Conservation (phyloP, 2,888 invertebrate genomes). For the Acleris sparsana region DNA sequence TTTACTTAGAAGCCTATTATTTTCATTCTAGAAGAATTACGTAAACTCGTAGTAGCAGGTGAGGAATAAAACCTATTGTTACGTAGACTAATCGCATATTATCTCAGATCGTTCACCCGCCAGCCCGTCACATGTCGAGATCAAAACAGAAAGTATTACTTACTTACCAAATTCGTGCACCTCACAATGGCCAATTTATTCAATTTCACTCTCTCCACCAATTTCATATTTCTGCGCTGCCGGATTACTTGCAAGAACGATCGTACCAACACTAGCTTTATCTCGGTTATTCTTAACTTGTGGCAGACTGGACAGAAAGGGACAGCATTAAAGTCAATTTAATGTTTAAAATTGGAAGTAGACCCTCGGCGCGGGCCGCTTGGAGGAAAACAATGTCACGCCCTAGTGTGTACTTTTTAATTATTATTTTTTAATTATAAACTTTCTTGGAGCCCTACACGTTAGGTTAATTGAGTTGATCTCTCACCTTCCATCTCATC, state of each 20-base stretch:
- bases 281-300: not conserved
- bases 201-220: constrained; percentile 80
- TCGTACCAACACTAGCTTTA: not conserved
- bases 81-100: constrained; percentile 38
- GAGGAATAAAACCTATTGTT: constrained; percentile 32
- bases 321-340: not conserved
- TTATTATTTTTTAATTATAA: constrained; percentile 25
- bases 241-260: not conserved
- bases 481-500: not conserved
- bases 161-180: constrained; percentile 75
- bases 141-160: constrained; percentile 77
- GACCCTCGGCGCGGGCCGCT: constrained; percentile 3
- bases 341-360: not conserved
- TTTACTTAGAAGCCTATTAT: constrained; percentile 2
- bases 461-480: constrained; percentile 3
- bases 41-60: constrained; percentile 28
- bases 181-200: constrained; percentile 80
- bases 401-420: constrained; percentile 23
- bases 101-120: constrained; percentile 60
- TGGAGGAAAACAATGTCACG: constrained; percentile 24
- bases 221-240: constrained; percentile 68
- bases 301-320: not conserved
- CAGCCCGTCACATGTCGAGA: constrained; percentile 59
- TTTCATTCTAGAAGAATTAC: constrained; percentile 15
- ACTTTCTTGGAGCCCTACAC: constrained; percentile 22